Evolutionary conservation across 2,888 invertebrate genomes (phyloP).

Genomic region (Asteroscopus sphinx): DNA sequence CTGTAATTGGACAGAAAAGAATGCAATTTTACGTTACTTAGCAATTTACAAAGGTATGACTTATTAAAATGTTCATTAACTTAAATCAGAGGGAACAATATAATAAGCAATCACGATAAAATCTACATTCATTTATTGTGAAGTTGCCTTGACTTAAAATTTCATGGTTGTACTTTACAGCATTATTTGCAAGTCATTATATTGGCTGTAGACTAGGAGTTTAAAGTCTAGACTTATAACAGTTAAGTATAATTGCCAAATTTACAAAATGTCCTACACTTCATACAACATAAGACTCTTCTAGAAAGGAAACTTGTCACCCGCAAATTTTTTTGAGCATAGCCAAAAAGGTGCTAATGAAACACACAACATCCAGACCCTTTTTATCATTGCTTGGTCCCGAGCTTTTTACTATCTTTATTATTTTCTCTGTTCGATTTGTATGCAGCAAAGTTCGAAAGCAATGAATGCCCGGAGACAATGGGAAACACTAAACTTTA

Average conservation of each 20-base stretch:
- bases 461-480: slow-evolving; percentile 70
- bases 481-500: slow-evolving; percentile 81
- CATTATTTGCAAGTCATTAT: slow-evolving; percentile 48
- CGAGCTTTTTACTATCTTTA: slow-evolving; percentile 41
- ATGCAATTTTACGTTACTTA: neutral
- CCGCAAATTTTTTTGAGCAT: neutral
- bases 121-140: slow-evolving; percentile 54
- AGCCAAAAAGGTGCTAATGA: neutral
- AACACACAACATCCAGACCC: slow-evolving; percentile 12
- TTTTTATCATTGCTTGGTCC: too few relatives aligned
- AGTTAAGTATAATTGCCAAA: slow-evolving; percentile 16
- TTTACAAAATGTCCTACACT: slow-evolving; percentile 17
- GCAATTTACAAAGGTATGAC: slow-evolving; percentile 10
- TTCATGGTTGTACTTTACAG: slow-evolving; percentile 48
- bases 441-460: slow-evolving; percentile 49
- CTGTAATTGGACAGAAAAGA: neutral
- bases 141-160: slow-evolving; percentile 46
- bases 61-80: slow-evolving; percentile 21
- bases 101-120: slow-evolving; percentile 56
- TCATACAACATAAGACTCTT: neutral
- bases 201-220: slow-evolving; percentile 18
- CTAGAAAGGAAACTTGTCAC: neutral
- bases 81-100: slow-evolving; percentile 40
- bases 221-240: slow-evolving; percentile 35
- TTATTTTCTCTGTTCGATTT: slow-evolving; percentile 53